Base-by-base conservation (phyloP, 2,888 invertebrate genomes). In the Autographa gamma region DNA sequence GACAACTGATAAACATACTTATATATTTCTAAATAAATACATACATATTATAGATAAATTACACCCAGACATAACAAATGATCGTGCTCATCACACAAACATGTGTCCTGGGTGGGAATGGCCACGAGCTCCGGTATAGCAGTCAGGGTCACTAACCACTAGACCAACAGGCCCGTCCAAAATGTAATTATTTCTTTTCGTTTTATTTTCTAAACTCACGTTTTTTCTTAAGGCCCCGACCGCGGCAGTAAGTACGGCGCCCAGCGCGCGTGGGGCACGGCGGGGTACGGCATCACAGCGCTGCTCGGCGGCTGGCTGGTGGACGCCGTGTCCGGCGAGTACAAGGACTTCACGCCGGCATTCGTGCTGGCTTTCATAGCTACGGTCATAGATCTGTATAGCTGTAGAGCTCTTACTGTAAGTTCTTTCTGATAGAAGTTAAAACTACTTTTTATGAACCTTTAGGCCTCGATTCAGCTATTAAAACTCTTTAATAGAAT, bases 201-300 rank as follows among this genome's bases (percentile, higher is more conserved):
- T 52, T 52, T 18, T 48, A 59, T 11, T 43, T 13, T 14, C 14
- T 43, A 14, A 14, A 43, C 16, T 1, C 1, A 56, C 52, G 18
- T 64, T 8, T 60, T 41, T 38, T 43, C 80, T 87, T 58, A 77
- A 97, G 98, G 98, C 16, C 96, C 97, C 6, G 96, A 97, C 0
- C 96, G 96, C 16, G 96, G 97, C 66, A 96, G 96, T 80, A 96
- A 96, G 70, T 98, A 98, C 85, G 98, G 98, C 0, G 96, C 96
- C 9, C 98, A 98, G 87, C 95, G 98, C 19, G 97, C 98, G 0
- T 98, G 98, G 97, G 98, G 98, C 6, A 98, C 98, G 0, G 96
- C 97, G 6, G 98, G 98, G 0, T 98, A 98, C 84, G 98, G 98
- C 0, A 80, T 96, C 6, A 97, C 98, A 0, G 98, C 98, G 0